Base-by-base conservation (phyloP, 2,888 invertebrate genomes). In the Aleiodes alternator region DNA sequence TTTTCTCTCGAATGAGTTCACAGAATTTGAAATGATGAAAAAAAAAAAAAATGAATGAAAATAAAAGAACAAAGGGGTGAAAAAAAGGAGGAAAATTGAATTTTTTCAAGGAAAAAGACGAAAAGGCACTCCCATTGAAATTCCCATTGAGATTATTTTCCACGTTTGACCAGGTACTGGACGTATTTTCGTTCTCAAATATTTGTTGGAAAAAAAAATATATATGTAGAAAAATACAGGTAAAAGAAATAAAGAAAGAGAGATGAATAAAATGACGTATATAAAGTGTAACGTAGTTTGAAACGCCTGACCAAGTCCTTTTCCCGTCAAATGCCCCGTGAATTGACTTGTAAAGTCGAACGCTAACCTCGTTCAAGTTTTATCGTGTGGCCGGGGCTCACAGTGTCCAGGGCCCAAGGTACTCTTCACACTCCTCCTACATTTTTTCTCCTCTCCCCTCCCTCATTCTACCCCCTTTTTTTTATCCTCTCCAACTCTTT, bases 271-370 rank as follows among this genome's bases (percentile, higher is more conserved):
- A 69, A 50, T 4, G 55, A 57, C 38, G 9, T 16, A 12, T 34
- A 31, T 55, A 55, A 8, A 38, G 16, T 48, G 43, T 43, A 66
- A 72, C 61, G 55, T 43, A 66, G 55, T 64, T 72, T 53, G n/a
- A 71, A 72, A 75, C 48, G 66, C 51, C 38, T 57, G 57, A 66
- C 57, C 51, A 72, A 57, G 50, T 51, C 48, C 50, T 57, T 68
- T 68, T 51, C 50, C 51, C 68, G 51, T 68, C 14, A 75, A 66
- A 72, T 71, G 68, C 50, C 56, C 55, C 34, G 57, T 71, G 71
- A 66, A 71, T 75, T 71, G 66, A 75, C 75, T 71, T 75, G 71
- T 71, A 75, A 75, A 75, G 64, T 71, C 56, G 16, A 71, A 53
- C 57, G 31, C 56, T 43, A 34, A 69, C 56, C 70, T 75, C 71